These are phyloP conservation scores for Paramormyrops kingsleyae DNA, from an alignment of 2,113 vertebrate species.

Conservation along the genomic window DNA sequence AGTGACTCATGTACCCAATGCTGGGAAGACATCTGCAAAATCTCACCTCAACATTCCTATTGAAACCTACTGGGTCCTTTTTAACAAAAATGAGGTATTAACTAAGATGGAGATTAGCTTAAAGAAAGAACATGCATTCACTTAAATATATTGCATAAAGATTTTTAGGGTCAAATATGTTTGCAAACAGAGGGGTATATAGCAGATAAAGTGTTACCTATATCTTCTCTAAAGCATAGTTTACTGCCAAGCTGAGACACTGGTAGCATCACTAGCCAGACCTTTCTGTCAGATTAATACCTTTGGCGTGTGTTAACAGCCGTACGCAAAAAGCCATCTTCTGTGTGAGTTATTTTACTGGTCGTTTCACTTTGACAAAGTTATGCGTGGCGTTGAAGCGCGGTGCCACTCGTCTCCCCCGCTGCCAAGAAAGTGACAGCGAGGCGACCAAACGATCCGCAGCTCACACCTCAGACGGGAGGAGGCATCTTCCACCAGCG, in stretches of 20 bases:
- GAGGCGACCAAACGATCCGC: background rate
- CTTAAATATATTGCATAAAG: background rate
- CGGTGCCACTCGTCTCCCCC: background rate
- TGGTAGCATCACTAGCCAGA: background rate
- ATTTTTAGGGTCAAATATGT: background rate
- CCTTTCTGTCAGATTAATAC: background rate
- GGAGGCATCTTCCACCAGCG: slow-evolving; percentile 1
- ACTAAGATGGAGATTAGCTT: background rate
- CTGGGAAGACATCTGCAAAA: background rate
- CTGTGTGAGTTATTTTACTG: background rate
- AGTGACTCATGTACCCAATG: background rate
- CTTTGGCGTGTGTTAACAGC: background rate
- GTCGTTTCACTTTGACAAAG: slow-evolving; percentile 13
- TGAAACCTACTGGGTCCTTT: background rate
- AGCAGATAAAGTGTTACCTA: background rate
- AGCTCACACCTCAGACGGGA: background rate
- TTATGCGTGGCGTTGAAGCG: background rate
- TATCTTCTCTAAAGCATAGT: background rate
- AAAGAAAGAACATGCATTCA: background rate
- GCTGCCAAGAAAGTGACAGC: slow-evolving; percentile 19
- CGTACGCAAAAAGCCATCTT: background rate
- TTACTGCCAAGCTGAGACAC: background rate
- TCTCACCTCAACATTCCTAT: background rate
- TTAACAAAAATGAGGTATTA: background rate
- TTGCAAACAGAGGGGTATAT: background rate